Conservation (phyloP, 53 echinoderm and acorn worm genomes). For the Paracentrotus lividus region DNA sequence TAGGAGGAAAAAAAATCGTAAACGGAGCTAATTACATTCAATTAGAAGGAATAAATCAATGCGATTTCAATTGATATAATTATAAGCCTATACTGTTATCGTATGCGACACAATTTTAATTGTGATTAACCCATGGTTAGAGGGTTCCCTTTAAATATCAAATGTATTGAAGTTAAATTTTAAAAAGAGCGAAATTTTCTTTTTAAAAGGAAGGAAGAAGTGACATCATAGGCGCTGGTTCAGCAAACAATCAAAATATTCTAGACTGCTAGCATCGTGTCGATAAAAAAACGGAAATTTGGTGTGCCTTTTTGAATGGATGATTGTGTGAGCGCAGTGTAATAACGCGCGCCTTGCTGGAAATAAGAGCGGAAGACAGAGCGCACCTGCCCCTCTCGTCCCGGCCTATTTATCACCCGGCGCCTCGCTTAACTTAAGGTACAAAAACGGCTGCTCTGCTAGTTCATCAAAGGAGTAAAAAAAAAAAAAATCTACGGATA, state of each 20-base stretch:
- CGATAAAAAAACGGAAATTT: conserved; percentile 71
- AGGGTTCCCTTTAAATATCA: not conserved
- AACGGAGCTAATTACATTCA: no score
- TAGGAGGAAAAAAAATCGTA: no score
- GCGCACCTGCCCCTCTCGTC: conserved; percentile 58
- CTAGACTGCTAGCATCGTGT: not conserved
- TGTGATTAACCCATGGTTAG: no score
- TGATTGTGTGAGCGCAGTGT: conserved; percentile 52
- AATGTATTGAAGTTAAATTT: not conserved
- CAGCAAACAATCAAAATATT: conserved; percentile 51
- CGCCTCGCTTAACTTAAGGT: conserved; percentile 24
- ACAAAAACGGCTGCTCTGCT: not conserved
- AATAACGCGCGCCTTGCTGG: conserved; percentile 47
- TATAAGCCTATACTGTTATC: not conserved
- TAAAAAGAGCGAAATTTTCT: not conserved
- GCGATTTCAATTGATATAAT: no score
- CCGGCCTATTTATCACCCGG: conserved; percentile 63
- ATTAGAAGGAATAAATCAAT: no score
- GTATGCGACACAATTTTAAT: no score
- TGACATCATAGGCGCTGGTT: conserved; percentile 50
- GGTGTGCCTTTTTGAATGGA: conserved; percentile 44
- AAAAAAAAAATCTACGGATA: not conserved
- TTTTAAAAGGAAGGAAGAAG: conserved; percentile 2
- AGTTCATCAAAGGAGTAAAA: not conserved
- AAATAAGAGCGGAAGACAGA: conserved; percentile 52